phyloP scores from a whole-genome alignment of 2,888 invertebrate genomes.

The Xestia xanthographa region DNA sequence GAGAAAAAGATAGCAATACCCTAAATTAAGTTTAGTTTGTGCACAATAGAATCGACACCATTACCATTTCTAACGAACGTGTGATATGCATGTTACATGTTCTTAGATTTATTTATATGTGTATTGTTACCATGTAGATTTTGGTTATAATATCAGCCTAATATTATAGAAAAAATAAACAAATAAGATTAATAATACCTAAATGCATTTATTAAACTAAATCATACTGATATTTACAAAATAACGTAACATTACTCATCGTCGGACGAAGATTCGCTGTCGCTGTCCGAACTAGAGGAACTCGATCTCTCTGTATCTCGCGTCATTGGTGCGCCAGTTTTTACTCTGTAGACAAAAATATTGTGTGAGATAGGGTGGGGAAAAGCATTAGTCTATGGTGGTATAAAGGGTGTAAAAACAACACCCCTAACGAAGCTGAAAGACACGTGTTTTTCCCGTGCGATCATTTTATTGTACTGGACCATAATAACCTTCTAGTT shows the following conservation, averaged over 20 bases:
- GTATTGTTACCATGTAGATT: too few species aligned
- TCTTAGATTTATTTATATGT: too few species aligned
- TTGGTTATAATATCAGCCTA: too few species aligned
- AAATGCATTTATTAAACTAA: conserved; percentile 74
- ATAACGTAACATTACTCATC: conserved; percentile 74
- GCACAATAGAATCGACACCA: too few species aligned
- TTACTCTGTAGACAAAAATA: conserved; percentile 75
- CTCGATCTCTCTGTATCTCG: conserved; percentile 56
- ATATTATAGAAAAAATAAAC: conserved; percentile 19
- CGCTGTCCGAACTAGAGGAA: conserved; percentile 80
- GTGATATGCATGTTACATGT: not conserved
- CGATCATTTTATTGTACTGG: not conserved
- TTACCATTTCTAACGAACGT: not conserved
- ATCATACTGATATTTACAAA: conserved; percentile 52
- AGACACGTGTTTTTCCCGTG: not conserved
- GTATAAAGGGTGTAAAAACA: not conserved
- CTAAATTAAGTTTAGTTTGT: too few species aligned
- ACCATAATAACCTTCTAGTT: not conserved
- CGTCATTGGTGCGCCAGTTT: conserved; percentile 72
- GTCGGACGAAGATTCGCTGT: conserved; percentile 81
- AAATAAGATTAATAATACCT: conserved; percentile 59
- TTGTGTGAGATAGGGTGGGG: not conserved
- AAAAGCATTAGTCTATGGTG: not conserved
- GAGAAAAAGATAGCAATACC: too few species aligned
- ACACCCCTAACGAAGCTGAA: not conserved